Conservation (phyloP, 2,888 invertebrate genomes). For the Lampropteryx suffumata region DNA sequence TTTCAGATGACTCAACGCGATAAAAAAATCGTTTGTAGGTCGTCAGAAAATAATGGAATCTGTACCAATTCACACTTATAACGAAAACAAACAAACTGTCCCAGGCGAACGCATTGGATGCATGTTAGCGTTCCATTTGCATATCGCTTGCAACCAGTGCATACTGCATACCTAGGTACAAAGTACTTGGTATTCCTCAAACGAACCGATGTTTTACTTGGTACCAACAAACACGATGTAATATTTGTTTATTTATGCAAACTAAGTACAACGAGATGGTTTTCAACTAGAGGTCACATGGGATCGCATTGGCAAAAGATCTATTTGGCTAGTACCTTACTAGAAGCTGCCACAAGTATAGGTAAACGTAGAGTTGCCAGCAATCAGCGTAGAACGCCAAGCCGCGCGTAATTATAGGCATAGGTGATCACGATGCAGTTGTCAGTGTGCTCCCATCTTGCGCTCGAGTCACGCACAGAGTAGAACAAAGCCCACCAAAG, state of each 20-base stretch:
- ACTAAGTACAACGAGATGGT: too few species aligned
- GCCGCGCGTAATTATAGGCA: constrained; percentile 33
- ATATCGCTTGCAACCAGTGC: constrained; percentile 21
- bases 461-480: constrained; percentile 14
- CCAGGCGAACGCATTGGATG: constrained; percentile 11
- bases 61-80: constrained; percentile 20
- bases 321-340: too few species aligned
- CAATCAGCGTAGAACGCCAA: constrained; percentile 22
- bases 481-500: constrained; percentile 27
- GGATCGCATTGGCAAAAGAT: too few species aligned
- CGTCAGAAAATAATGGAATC: constrained; percentile 12
- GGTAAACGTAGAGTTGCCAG: constrained; percentile 25
- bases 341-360: not conserved
- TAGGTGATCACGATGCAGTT: constrained; percentile 23
- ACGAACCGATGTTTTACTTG: constrained; percentile 3
- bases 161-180: not conserved
- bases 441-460: constrained; percentile 20
- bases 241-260: too few species aligned
- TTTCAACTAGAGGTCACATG: too few species aligned
- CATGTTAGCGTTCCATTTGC: constrained; percentile 19
- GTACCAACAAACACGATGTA: not conserved
- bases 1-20: constrained; percentile 3
- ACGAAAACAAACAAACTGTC: constrained; percentile 22
- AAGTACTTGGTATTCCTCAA: constrained; percentile 10
- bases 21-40: constrained; percentile 15